Base-by-base conservation (phyloP, 2,888 invertebrate species). In the Clusia tigrina region DNA sequence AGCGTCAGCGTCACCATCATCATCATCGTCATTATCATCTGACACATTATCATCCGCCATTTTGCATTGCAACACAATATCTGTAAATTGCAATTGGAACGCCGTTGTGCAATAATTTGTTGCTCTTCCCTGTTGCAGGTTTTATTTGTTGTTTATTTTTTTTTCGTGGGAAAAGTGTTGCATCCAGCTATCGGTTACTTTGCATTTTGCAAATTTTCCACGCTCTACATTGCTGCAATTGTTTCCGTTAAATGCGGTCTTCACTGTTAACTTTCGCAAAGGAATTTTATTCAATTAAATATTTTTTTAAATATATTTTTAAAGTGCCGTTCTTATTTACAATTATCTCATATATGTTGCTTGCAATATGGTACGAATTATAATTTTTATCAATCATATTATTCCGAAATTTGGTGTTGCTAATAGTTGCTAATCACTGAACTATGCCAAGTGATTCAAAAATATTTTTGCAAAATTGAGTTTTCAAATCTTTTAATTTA, bases 81-180 rank as follows among this genome's bases (percentile, higher is more conserved):
- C 38, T 22, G 32, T 23, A 55, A 55, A 55, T 55, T 55, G 55
- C 38, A 55, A 38, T 55, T 37, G 55, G 20, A 55, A 48, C 6
- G 53, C n/a, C 24, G 24, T n/a, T 32, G 54, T 32, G 38, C 55
- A 38, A 55, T 22, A 55, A 37, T 55, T 54, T 32, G 32, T 17
- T 32, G 32, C 54, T 54, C 32, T 5, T 32, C 54, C 17, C 17
- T 3, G 51, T 20, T 20, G 17, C n/a, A n/a, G n/a, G 42, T 42
- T 5, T 42, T 10, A 32, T 32, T 32, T 32, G 32, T 5, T 15
- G 42, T 17, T 42, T 42, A 15, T 42, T 42, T 42, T 42, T 42
- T n/a, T 15, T 42, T 42, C n/a, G 42, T 15, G 32, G n/a, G n/a
- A n/a, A n/a, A n/a, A n/a, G n/a, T n/a, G n/a, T 9, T 32, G 6